phyloP scores from a whole-genome alignment of 2,797 vertebrate genomes.

The Neosilurus mollespiculum region DNA sequence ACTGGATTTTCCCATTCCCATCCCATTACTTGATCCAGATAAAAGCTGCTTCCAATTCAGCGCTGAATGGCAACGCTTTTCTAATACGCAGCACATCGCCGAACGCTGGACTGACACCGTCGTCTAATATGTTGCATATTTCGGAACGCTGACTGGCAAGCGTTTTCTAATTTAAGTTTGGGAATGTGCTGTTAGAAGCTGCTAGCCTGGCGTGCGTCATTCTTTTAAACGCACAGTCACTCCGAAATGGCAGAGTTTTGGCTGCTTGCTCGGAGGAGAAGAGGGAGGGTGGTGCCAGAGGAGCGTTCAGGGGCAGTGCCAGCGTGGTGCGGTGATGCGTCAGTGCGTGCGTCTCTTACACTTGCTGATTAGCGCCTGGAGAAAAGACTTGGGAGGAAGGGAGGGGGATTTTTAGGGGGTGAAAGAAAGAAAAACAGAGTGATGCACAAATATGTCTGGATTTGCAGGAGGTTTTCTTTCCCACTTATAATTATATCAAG shows the following conservation, averaged over 20 bases:
- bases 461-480: constrained; percentile 1
- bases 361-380: constrained; percentile 45
- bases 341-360: constrained; percentile 43
- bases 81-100: neutral
- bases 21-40: constrained; percentile 7
- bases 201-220: constrained; percentile 26
- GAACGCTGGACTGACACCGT: neutral
- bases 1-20: neutral
- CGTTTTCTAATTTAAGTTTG: neutral
- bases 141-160: neutral
- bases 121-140: neutral
- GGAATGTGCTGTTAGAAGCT: constrained; percentile 7
- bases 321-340: constrained; percentile 45
- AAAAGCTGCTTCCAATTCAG: constrained; percentile 27
- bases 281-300: constrained; percentile 37
- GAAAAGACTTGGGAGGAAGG: constrained; percentile 23
- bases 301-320: constrained; percentile 42
- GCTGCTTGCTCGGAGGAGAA: constrained; percentile 19
- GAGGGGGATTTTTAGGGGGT: too few species aligned
- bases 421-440: neutral
- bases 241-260: constrained; percentile 35
- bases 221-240: constrained; percentile 35
- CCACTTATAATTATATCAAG: neutral
- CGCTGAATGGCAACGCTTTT: neutral
- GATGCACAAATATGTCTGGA: constrained; percentile 46